Evolutionary conservation across 2,888 invertebrate species (phyloP), one percentile per base, ranked within the genome.

Genomic region (Podabrus alpinus): DNA sequence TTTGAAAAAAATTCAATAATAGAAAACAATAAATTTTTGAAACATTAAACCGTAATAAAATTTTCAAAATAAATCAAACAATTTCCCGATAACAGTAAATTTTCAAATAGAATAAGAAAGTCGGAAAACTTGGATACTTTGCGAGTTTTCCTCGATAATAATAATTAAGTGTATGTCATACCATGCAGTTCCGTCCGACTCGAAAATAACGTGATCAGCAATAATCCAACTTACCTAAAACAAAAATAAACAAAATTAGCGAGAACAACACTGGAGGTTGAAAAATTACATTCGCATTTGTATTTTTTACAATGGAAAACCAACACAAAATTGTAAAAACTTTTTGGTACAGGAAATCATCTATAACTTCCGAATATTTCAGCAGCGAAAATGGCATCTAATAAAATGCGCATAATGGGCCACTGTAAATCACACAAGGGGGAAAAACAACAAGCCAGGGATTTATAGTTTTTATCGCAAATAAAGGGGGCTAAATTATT

Each of bases 261-360:
- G n/a, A 25, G 13, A 61, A 16, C 17, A 61, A 17, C 61, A 61
- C 13, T 11, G 61, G 15, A 15, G 62, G 19, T 19, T 64, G 62
- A 64, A 64, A 16, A 45, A 68, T 16, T 68, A 59, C 67, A 13
- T 11, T 62, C 29, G 59, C 62, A 59, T 21, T 66, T 69, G 66
- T 69, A 72, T 66, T 69, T 69, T 13, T 75, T 61, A 72, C 67
- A 66, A 61, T 66, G 66, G 68, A 66, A 68, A 66, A 75, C 64
- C 66, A 73, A 67, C 66, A 75, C 64, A 70, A 73, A 64, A 69
- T 69, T 71, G 69, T 11, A 71, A 72, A 71, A 74, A 74, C 61
- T 74, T 76, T 69, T 72, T 76, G 25, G 68, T 66, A 74, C 59
- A 59, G 72, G 72, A 78, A 77, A 72, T 77, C 68, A 75, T 72